Evolutionary conservation across 2,888 invertebrate genomes (phyloP), one percentile per base, ranked within the genome.

Genomic region (Ennomos erosarius): DNA sequence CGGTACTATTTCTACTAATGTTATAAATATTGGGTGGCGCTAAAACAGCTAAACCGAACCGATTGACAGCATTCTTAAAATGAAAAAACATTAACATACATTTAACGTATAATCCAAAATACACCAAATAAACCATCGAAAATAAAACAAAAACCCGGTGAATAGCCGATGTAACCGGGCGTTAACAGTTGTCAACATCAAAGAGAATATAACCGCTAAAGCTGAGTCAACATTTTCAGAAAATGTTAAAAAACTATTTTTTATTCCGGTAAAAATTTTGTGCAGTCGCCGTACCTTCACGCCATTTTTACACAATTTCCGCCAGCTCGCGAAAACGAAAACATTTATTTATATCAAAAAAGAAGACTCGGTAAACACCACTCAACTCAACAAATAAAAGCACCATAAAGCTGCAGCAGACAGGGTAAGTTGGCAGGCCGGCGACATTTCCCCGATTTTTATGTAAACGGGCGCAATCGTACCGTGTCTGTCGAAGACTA

Each of bases 391-490:
- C 36, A 9, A 16, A 13, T 43, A 26, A 40, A 49, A 49, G 8
- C 51, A 13, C 46, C 47, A 43, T 47, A 51, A 59, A 59, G 34
- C 40, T 36, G 54, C 26, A 45, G 44, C 50, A 42, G 51, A 51
- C 55, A 44, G 45, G 10, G 55, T 50, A 47, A 51, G 55, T 55
- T 36, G 44, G 40, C 50, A 38, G 44, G 40, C 39, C 33, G 10
- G 26, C 43, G 47, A 60, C 50, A 59, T 55, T 55, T 60, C 36
- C 51, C 33, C 51, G 59, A 59, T 67, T 68, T 74, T 75, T 74
- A 73, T 76, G 74, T 71, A 76, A 74, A 75, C 69, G 59, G 66
- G 34, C 35, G 55, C 34, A 39, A 11, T 40, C 53, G 59, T 62
- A 36, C 67, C 64, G 56, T 55, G 59, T 68, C 45, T 57, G 49